Conservation (phyloP, 2,113 vertebrate genomes). For the Carettochelys insculpta region DNA sequence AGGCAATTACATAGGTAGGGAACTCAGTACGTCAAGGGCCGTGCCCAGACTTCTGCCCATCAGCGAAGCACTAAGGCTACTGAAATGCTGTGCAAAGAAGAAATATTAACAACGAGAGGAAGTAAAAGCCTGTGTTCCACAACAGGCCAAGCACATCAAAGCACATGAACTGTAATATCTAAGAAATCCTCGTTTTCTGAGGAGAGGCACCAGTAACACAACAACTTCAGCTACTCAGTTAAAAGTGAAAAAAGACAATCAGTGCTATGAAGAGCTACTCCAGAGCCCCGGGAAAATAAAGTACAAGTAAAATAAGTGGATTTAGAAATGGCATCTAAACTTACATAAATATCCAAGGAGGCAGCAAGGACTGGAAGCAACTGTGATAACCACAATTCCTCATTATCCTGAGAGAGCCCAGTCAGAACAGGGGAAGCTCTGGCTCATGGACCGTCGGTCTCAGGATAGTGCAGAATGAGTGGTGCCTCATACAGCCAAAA, state of each 20-base stretch:
- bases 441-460: conserved; percentile 28
- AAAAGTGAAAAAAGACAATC: conserved; percentile 12
- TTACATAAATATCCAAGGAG: background rate
- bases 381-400: background rate
- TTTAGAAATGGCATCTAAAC: background rate
- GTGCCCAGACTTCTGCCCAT: background rate
- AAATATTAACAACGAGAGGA: background rate
- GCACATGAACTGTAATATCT: background rate
- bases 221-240: background rate
- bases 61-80: background rate
- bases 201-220: background rate
- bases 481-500: background rate
- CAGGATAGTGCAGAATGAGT: background rate
- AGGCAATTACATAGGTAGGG: background rate
- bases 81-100: background rate
- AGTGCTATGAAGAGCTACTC: background rate
- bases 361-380: background rate
- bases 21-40: background rate
- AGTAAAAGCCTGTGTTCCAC: background rate
- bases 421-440: background rate
- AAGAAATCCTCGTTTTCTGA: background rate
- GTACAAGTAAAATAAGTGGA: background rate
- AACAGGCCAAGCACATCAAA: background rate
- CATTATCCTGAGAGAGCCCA: background rate
- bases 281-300: background rate